Evolutionary conservation across 2,888 invertebrate species (phyloP), one percentile per base, ranked within the genome.

Genomic region (Argyra leucocephala): DNA sequence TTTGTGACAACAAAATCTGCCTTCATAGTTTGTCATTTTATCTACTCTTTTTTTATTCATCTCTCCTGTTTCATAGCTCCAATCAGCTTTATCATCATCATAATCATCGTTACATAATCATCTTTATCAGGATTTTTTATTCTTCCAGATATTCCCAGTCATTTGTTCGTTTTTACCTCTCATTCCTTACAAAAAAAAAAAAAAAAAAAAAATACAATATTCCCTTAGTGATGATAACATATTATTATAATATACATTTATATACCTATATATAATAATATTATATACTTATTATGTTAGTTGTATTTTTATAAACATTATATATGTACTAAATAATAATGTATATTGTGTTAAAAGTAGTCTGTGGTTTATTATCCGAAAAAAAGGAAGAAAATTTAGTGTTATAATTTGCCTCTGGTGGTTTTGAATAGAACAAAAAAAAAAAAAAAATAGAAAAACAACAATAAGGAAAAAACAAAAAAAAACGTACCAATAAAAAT

Each of bases 331-430:
- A 48, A 48, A 48, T 48, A 48, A 48, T 48, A 48, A 48, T 48
- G 48, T 48, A 48, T 48, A 48, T 48, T 48, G 48, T 48, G 48
- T 48, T 48, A 48, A 48, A 48, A 48, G 48, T 48, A 48, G 48
- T 48, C 48, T 48, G 48, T 48, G 48, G 48, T 48, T 48, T 48
- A 48, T 48, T 48, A 48, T 48, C 48, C 9, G 15, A 48, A 31
- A 48, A 48, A 12, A 48, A 48, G 48, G 48, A 48, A 48, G 18
- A 48, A 48, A 48, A 48, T 48, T 48, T 48, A 48, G 48, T 48
- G 48, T 48, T 48, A 48, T 48, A 48, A 48, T 48, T 48, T 48
- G 48, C 48, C 48, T 48, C 48, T 48, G 15, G 48, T 48, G 48
- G 48, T 48, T 48, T 48, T 48, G 48, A 48, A 48, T 18, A 48